Evolutionary conservation across 2,797 vertebrate genomes (phyloP), one percentile per base, ranked within the genome.

Genomic region (Limosa lapponica): DNA sequence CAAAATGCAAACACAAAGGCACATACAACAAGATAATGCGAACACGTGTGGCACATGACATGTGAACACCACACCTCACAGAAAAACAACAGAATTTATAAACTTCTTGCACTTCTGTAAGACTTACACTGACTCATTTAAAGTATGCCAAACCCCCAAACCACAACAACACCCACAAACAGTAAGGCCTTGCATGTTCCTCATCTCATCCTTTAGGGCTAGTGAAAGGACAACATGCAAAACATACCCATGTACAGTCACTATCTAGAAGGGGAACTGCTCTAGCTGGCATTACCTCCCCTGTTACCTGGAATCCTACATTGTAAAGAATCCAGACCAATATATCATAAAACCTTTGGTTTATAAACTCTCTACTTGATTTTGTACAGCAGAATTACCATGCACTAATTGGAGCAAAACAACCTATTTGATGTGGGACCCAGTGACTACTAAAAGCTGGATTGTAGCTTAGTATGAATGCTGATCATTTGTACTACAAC

Each of bases 391-490:
- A 23, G 57, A 71, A 70, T 77, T 74, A 73, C 24, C 81, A 48
- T 34, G 41, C 61, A 80, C 80, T 92, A 72, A 85, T 36, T 36
- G 67, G 81, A 96, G 93, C 79, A 88, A 93, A 94, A 96, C 72
- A 92, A 94, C 91, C 88, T 95, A 95, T 96, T 90, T 95, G 96
- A 94, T 89, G 84, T 92, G 89, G 87, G 89, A 97, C 93, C 81
- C 91, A 94, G 92, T 92, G 92, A 95, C 91, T 90, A 95, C 94
- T 93, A 94, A 96, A 97, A 97, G 69, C 87, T 93, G 93, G 85
- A 91, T 67, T 97, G 95, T 80, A 96, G 80, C 61, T 89, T 93
- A 96, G 83, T 94, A 92, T 86, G 91, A 97, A 96, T 93, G 92
- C 82, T 96, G 89, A 97, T 97, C 82, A 90, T 86, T 97, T 94